Conservation (phyloP, 1,140 invertebrate genomes). For the Bradysia coprophila region DNA sequence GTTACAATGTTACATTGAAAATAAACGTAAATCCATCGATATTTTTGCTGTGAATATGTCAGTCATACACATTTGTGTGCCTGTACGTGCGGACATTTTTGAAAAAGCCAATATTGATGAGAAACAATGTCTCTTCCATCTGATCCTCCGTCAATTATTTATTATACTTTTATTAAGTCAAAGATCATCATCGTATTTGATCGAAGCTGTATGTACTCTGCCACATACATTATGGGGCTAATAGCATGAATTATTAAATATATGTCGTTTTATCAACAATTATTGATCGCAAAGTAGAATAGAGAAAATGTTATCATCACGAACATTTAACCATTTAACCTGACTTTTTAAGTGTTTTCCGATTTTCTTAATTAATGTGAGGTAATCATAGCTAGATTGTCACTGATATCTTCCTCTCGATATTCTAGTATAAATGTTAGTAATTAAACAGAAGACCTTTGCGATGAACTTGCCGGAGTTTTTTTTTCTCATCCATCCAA, state of each 20-base stretch:
- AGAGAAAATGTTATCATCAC: too few relatives aligned
- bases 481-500: too few relatives aligned
- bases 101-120: not conserved
- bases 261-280: not conserved
- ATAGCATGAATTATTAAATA: not conserved
- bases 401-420: too few relatives aligned
- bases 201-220: not conserved
- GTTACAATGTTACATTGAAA: not conserved
- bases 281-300: too few relatives aligned
- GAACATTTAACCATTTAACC: too few relatives aligned
- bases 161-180: not conserved
- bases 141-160: not conserved
- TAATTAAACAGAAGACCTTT: too few relatives aligned
- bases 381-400: too few relatives aligned
- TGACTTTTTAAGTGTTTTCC: too few relatives aligned
- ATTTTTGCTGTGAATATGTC: not conserved
- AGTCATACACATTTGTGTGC: not conserved
- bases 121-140: not conserved
- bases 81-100: not conserved
- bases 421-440: too few relatives aligned
- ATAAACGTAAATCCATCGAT: not conserved
- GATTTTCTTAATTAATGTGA: too few relatives aligned
- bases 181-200: not conserved
- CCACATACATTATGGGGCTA: not conserved
- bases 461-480: too few relatives aligned